These are phyloP conservation scores for Caenorhabditis sp. DNA, from an alignment of 2,888 invertebrate species.

Conservation along the genomic window DNA sequence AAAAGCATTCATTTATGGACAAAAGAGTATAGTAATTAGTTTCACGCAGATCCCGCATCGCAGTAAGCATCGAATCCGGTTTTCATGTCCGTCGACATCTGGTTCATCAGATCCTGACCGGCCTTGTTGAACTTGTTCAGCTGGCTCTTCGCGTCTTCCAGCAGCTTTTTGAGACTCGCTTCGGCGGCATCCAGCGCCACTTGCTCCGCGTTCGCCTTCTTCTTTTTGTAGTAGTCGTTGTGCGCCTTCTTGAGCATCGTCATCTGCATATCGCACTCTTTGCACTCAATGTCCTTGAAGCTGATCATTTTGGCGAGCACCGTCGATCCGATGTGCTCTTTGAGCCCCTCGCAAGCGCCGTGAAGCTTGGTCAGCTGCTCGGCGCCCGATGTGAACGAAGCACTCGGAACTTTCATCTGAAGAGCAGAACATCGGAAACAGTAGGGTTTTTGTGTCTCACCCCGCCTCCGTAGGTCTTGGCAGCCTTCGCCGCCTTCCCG, in stretches of 20 bases:
- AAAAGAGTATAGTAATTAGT: too few relatives aligned
- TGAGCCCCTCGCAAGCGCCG: conserved; percentile 7
- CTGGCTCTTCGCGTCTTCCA: conserved; percentile 20
- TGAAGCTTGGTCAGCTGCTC: conserved; percentile 17
- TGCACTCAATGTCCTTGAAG: conserved; percentile 44
- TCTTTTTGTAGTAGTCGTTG: conserved; percentile 25
- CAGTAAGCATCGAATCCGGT: conserved; percentile 35
- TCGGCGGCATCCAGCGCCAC: conserved; percentile 36
- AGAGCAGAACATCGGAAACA: background rate
- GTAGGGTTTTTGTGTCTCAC: background rate
- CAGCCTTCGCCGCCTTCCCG: conserved; percentile 26
- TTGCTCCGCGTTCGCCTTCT: conserved; percentile 24
- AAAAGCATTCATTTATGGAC: too few relatives aligned
- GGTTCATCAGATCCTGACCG: conserved; percentile 28
- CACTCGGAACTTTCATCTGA: conserved; percentile 11
- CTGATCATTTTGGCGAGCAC: conserved; percentile 37
- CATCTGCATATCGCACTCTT: conserved; percentile 32
- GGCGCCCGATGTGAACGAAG: conserved; percentile 7
- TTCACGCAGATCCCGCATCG: conserved; percentile 17
- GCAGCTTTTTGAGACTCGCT: conserved; percentile 22
- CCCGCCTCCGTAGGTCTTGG: conserved; percentile 5
- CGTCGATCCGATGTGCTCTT: conserved; percentile 16
- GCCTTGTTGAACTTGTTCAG: conserved; percentile 35
- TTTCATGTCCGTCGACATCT: conserved; percentile 32
- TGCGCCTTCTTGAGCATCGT: conserved; percentile 33